phyloP scores from a whole-genome alignment of 2,113 vertebrate genomes.

The Stegostoma tigrinum region DNA sequence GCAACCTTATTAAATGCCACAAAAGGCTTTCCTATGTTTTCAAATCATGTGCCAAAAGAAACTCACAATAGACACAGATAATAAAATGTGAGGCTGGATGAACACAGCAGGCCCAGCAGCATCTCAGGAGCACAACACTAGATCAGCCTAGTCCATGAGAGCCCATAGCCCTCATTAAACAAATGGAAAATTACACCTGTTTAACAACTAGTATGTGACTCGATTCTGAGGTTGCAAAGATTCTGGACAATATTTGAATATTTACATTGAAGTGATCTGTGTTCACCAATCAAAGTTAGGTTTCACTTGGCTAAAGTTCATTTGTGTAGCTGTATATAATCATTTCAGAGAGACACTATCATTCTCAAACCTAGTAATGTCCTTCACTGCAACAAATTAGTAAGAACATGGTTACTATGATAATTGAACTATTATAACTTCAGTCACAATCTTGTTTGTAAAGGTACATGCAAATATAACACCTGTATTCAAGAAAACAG shows the following conservation, averaged over 20 bases:
- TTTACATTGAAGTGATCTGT: neutral
- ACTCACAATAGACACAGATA: neutral
- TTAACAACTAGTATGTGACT: neutral
- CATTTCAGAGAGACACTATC: neutral
- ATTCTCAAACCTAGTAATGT: neutral
- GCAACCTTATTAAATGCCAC: neutral
- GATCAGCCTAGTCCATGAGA: neutral
- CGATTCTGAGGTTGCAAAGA: neutral
- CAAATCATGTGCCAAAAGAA: neutral
- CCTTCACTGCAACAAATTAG: neutral
- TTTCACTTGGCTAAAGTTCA: too few species aligned
- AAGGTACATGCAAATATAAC: too few species aligned
- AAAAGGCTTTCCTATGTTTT: neutral
- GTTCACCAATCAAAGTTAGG: too few species aligned
- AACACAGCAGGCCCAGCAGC: too few species aligned
- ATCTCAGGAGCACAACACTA: too few species aligned
- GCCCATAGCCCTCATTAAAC: neutral
- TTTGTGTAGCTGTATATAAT: neutral
- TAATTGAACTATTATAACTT: neutral
- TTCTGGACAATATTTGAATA: neutral
- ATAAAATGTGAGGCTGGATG: too few species aligned
- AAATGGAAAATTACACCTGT: neutral
- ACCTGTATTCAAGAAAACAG: too few species aligned
- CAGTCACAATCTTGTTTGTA: neutral
- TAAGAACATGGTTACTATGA: neutral